These are phyloP conservation scores for Meganola albula DNA, from an alignment of 2,888 invertebrate species.

Conservation along the genomic window DNA sequence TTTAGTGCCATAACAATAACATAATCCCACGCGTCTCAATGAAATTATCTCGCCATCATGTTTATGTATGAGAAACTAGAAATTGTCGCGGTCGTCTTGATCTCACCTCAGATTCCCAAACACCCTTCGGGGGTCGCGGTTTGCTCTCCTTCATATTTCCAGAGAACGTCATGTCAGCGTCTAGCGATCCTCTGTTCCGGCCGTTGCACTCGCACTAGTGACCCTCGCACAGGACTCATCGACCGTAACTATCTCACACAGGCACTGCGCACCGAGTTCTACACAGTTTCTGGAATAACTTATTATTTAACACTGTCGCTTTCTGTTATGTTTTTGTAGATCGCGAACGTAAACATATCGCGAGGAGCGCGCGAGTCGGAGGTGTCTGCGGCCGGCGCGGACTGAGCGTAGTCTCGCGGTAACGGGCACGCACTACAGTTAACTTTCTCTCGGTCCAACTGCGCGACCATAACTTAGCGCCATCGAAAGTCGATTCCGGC, in stretches of 20 bases:
- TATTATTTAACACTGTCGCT: constrained; percentile 59
- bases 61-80: constrained; percentile 38
- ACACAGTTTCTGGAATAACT: constrained; percentile 32
- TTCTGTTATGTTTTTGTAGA: constrained; percentile 53
- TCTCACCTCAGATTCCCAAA: constrained; percentile 73
- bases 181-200: constrained; percentile 46
- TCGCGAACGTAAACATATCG: constrained; percentile 50
- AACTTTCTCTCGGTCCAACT: constrained; percentile 71
- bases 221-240: constrained; percentile 28
- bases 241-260: no score
- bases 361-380: constrained; percentile 18
- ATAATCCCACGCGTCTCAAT: constrained; percentile 37
- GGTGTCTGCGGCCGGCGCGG: constrained; percentile 24
- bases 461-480: constrained; percentile 57
- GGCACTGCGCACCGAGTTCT: constrained; percentile 31
- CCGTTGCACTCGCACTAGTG: constrained; percentile 52
- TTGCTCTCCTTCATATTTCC: constrained; percentile 71
- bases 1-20: constrained; percentile 41
- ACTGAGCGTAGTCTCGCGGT: constrained; percentile 42
- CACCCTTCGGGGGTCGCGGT: constrained; percentile 60
- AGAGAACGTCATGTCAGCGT: constrained; percentile 64
- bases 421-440: constrained; percentile 75
- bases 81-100: constrained; percentile 39
- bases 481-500: constrained; percentile 67
- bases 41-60: constrained; percentile 26